Evolutionary conservation across 2,113 vertebrate genomes (phyloP), one percentile per base, ranked within the genome.

Genomic region (Irena cyanogastra): DNA sequence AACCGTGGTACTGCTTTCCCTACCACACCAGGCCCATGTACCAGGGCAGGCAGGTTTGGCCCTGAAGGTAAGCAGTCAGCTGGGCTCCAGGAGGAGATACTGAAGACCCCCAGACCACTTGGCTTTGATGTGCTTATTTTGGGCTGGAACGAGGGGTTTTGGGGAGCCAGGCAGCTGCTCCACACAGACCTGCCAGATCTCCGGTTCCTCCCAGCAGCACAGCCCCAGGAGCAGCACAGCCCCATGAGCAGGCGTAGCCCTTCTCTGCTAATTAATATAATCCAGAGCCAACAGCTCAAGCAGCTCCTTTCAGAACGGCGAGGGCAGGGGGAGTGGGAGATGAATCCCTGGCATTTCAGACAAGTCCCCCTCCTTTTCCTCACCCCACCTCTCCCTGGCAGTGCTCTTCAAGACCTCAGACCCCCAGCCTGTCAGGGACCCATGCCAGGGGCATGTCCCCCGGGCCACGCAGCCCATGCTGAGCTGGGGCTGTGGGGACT

Each of bases 221-320:
- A 1, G 54, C 54, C 54, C 66, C 45, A 59, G 13, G 1, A 90
- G 70, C 52, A 56, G 53, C 74, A 27, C 2, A 1, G 82, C 78
- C 86, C 74, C 83, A 15, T 0, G 1, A 93, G 75, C 91, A 74
- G 87, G 89, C 68, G 2, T 78, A 52, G 71, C 56, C 26, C 54
- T 93, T 95, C 80, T 71, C 78, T 2, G 10, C 31, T 97, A 93
- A 96, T 96, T 95, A 96, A 90, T 94, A 76, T 75, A 96, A 95
- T 92, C 82, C 95, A 91, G 50, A 79, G 59, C 61, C 3, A 7
- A 95, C 91, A 95, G 88, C 93, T 94, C 89, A 47, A 77, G 78
- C 77, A 94, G 93, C 88, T 94, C 69, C 72, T 92, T 93, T 89
- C 75, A 93, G 59, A 76, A 85, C 0, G 0, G 50, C 0, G 0